Evolutionary conservation across 2,888 invertebrate genomes (phyloP).

Genomic region (Drosophila incognita): DNA sequence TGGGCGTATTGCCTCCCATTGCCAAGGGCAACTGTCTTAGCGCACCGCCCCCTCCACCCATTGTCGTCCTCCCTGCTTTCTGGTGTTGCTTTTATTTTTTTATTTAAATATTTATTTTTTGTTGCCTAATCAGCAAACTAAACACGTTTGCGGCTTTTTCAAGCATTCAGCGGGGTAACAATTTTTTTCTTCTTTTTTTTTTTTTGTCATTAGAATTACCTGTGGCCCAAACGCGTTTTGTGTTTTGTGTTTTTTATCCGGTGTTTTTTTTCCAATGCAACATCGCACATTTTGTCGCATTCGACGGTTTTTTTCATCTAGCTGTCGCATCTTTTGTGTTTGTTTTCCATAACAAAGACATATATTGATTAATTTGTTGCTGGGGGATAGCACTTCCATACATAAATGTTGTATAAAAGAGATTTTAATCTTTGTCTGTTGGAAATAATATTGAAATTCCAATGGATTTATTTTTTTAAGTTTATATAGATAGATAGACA

Average conservation of each 20-base stretch:
- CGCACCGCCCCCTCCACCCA: not conserved
- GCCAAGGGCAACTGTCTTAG: conserved; percentile 63
- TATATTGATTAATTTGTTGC: conserved; percentile 59
- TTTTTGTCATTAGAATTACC: conserved; percentile 35
- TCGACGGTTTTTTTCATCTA: conserved; percentile 9
- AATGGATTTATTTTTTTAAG: not conserved
- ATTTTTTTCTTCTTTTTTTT: conserved; percentile 24
- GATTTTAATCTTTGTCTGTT: not conserved
- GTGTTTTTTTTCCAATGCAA: conserved; percentile 44
- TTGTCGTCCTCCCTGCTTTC: conserved; percentile 7
- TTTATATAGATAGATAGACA: too few relatives aligned
- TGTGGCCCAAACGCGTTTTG: conserved; percentile 19
- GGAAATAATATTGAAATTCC: not conserved
- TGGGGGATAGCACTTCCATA: not conserved
- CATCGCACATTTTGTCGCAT: conserved; percentile 17
- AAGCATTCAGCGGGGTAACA: conserved; percentile 24
- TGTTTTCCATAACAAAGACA: conserved; percentile 21
- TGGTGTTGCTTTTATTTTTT: not conserved
- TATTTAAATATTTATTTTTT: conserved; percentile 21
- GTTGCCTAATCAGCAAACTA: conserved; percentile 58
- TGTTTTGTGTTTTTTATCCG: conserved; percentile 13
- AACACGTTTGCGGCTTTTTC: conserved; percentile 60
- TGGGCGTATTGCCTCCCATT: conserved; percentile 29
- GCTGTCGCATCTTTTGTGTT: conserved; percentile 11
- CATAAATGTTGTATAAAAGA: not conserved